A percentile compares a stretch with the other conserved stretches of the same genome.
phyloP scores from a whole-genome alignment of 2,888 invertebrate species.

The Agonopterix alstromeriana region DNA sequence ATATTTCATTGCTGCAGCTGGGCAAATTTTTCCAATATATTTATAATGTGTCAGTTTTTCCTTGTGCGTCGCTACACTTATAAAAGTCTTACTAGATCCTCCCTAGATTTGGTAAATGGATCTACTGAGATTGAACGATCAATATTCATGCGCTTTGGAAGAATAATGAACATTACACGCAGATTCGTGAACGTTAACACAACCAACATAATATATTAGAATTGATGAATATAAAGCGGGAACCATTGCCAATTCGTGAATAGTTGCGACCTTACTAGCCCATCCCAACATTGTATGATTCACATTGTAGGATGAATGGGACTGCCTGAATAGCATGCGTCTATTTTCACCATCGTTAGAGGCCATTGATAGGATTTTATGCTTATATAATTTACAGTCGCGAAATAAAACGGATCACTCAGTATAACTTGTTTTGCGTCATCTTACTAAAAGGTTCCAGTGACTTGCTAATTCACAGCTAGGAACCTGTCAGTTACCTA shows the following conservation, averaged over 20 bases:
- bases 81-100: no score
- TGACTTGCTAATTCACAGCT: constrained; percentile 11
- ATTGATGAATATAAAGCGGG: constrained; percentile 37
- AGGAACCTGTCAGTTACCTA: background rate
- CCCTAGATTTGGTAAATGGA: no score
- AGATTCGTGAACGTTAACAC: constrained; percentile 9
- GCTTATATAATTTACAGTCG: constrained; percentile 18
- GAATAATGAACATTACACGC: background rate
- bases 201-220: constrained; percentile 22
- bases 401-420: constrained; percentile 11
- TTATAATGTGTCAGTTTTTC: no score
- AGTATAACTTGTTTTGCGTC: constrained; percentile 4
- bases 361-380: constrained; percentile 28
- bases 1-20: no score
- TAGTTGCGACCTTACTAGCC: constrained; percentile 63
- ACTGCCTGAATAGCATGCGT: constrained; percentile 45
- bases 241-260: constrained; percentile 47
- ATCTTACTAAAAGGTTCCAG: constrained; percentile 8
- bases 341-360: constrained; percentile 45
- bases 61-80: no score
- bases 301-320: constrained; percentile 49
- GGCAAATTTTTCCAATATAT: no score
- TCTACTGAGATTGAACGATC: no score
- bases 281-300: constrained; percentile 54
- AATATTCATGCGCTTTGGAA: no score